A percentile compares a stretch with the other conserved stretches of the same genome.
Evolutionary conservation across 35 echinoderm and acorn worm genomes (phyloP).

Genomic region (Amphiura filiformis): DNA sequence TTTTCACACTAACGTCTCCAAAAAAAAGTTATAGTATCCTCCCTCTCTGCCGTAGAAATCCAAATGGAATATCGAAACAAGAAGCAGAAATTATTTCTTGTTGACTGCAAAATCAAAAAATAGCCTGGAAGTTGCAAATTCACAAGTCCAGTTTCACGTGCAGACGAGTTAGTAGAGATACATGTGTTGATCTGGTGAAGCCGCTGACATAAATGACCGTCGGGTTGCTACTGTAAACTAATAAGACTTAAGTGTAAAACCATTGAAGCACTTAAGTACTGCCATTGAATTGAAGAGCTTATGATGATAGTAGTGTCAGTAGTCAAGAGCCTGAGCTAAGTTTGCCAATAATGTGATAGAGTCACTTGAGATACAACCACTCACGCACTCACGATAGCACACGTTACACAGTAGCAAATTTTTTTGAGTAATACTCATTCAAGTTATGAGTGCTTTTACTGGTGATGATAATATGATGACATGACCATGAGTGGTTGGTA

Average conservation of each 20-base stretch:
- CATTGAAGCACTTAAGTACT: constrained; percentile 1
- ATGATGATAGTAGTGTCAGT: constrained; percentile 1
- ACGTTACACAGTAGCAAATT: constrained; percentile 15
- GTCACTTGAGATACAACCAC: constrained; percentile 7
- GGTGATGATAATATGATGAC: background rate
- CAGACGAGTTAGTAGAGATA: background rate
- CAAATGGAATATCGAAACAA: background rate
- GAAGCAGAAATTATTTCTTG: too few relatives aligned
- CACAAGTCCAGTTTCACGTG: background rate
- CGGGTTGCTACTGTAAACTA: background rate
- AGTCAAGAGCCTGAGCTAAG: background rate
- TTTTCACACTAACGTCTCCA: background rate
- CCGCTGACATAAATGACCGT: background rate
- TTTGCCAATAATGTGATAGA: background rate
- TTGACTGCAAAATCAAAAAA: background rate
- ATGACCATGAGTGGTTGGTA: constrained; percentile 2
- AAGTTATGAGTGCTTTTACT: background rate
- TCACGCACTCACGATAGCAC: background rate
- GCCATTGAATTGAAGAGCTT: background rate
- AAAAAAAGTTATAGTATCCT: background rate
- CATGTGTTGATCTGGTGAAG: background rate
- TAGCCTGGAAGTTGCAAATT: background rate
- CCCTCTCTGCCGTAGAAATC: too few relatives aligned
- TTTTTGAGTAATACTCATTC: background rate
- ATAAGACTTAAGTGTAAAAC: constrained; percentile 6